Evolutionary conservation across 2,113 vertebrate genomes (phyloP).

Genomic region (Dromas ardeola): DNA sequence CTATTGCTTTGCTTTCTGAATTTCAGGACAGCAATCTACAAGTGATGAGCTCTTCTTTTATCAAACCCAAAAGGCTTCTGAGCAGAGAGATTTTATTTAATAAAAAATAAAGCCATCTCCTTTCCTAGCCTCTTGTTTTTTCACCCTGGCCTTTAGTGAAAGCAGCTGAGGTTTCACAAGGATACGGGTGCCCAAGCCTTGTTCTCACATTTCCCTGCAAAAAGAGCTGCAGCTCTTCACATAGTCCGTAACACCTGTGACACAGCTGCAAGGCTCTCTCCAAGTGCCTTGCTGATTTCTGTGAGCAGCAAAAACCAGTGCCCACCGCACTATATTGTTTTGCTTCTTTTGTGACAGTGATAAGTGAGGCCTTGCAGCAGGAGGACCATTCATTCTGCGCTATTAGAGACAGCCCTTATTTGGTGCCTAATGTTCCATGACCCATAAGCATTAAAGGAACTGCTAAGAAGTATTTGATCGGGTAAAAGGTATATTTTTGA

Average conservation of each 20-base stretch:
- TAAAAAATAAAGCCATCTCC: not conserved
- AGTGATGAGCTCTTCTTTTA: not conserved
- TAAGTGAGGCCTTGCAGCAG: slow-evolving; percentile 44
- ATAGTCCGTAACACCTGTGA: not conserved
- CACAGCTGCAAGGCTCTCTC: not conserved
- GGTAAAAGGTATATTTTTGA: slow-evolving; percentile 27
- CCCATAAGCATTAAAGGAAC: slow-evolving; percentile 48
- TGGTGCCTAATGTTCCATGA: slow-evolving; percentile 54
- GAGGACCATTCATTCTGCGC: slow-evolving; percentile 33
- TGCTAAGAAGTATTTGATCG: slow-evolving; percentile 35
- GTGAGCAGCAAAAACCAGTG: not conserved
- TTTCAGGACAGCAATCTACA: not conserved
- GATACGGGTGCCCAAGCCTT: not conserved
- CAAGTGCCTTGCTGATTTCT: not conserved
- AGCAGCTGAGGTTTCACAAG: not conserved
- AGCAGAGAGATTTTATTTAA: not conserved
- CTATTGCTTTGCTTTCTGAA: not conserved
- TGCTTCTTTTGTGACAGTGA: slow-evolving; percentile 46
- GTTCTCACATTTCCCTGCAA: not conserved
- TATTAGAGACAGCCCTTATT: slow-evolving; percentile 40
- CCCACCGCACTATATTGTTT: not conserved
- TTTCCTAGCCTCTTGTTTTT: not conserved
- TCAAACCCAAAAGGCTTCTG: not conserved
- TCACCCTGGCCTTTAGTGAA: not conserved
- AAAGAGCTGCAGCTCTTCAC: not conserved